Evolutionary conservation across 2,888 invertebrate species (phyloP).

Genomic region (Oligia latruncula): DNA sequence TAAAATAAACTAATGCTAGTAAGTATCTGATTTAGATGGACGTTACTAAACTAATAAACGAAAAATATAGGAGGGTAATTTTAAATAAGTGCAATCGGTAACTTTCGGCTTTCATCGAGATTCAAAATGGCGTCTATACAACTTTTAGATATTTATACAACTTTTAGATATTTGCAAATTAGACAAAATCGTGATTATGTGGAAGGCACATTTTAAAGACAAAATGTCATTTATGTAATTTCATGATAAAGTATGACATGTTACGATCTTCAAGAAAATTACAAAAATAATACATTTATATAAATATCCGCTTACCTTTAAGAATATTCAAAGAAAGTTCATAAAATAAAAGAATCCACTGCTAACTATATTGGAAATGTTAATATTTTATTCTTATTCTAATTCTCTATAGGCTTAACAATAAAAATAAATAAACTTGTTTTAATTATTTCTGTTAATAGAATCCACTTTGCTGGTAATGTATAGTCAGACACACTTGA

Average conservation of each 20-base stretch:
- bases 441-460: slow-evolving; percentile 7
- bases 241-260: slow-evolving; percentile 25
- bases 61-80: slow-evolving; percentile 14
- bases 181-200: slow-evolving; percentile 47
- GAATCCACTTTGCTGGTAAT: not conserved
- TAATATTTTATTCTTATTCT: slow-evolving; percentile 50
- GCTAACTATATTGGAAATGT: slow-evolving; percentile 47
- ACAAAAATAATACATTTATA: slow-evolving; percentile 51
- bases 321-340: slow-evolving; percentile 46
- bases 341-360: slow-evolving; percentile 26
- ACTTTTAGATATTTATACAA: not conserved
- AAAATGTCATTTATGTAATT: slow-evolving; percentile 43
- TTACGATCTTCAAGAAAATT: slow-evolving; percentile 35
- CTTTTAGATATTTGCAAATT: slow-evolving; percentile 7
- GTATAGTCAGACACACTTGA: not conserved
- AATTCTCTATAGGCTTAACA: slow-evolving; percentile 86
- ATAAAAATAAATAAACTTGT: slow-evolving; percentile 60
- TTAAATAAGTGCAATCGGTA: slow-evolving; percentile 23
- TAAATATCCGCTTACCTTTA: slow-evolving; percentile 29
- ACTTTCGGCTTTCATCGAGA: slow-evolving; percentile 47
- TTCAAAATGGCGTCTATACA: slow-evolving; percentile 47
- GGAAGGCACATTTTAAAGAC: slow-evolving; percentile 55
- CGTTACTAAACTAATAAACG: slow-evolving; percentile 25
- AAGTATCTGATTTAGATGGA: slow-evolving; percentile 52
- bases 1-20: slow-evolving; percentile 39